Conservation (phyloP, 2,113 vertebrate genomes). For the Zosterops lateralis region DNA sequence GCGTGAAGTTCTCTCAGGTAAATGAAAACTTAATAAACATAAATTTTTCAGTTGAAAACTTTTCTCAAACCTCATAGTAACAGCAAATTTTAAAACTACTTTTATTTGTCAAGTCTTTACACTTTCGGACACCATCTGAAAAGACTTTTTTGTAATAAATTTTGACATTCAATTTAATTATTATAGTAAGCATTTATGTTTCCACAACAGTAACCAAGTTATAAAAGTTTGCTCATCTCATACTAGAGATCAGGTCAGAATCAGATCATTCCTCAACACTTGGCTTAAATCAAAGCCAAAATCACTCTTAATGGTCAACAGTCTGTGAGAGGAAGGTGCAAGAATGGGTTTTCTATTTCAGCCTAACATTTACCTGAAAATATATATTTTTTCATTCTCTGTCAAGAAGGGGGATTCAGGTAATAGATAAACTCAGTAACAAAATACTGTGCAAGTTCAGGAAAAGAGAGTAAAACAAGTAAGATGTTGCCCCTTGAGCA, state of each 20-base stretch:
- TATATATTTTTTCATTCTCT: background rate
- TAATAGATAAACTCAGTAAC: fast-evolving
- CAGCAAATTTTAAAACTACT: background rate
- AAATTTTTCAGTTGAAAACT: background rate
- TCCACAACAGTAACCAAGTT: background rate
- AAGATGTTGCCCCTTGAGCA: background rate
- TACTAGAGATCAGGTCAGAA: background rate
- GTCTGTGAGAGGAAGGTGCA: background rate
- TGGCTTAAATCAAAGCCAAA: background rate
- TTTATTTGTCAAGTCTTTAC: background rate
- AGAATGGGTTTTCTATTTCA: background rate
- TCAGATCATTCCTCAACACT: background rate
- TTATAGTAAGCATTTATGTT: background rate
- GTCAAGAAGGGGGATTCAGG: background rate
- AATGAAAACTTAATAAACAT: background rate
- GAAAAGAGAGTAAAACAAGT: background rate
- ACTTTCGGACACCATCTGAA: background rate
- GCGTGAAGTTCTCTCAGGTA: background rate
- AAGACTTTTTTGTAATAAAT: background rate
- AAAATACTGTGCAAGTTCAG: background rate
- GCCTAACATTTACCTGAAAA: background rate
- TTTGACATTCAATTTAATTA: background rate
- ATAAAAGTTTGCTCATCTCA: background rate
- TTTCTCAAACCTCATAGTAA: background rate
- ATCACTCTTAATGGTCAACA: background rate